These are phyloP conservation scores for Cordilura impudica DNA, from an alignment of 2,888 invertebrate genomes.

Conservation along the genomic window DNA sequence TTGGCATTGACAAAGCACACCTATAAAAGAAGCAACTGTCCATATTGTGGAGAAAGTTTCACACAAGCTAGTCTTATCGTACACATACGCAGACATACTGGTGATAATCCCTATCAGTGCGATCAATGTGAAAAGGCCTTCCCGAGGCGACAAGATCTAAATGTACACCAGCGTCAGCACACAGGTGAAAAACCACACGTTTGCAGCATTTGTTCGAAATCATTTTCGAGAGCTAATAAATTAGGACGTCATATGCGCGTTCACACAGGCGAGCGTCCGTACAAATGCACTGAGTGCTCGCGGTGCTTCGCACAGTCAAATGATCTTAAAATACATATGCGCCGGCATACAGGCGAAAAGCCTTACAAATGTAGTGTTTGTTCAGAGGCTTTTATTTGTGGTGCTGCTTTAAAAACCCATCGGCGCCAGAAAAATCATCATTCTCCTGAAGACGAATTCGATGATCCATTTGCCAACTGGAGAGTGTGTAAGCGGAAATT, in stretches of 20 bases:
- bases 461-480: slow-evolving; percentile 72
- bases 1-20: slow-evolving; percentile 61
- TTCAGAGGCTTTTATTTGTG: slow-evolving; percentile 84
- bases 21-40: slow-evolving; percentile 78
- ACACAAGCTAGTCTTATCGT: slow-evolving; percentile 81
- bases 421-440: slow-evolving; percentile 78
- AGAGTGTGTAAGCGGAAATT: slow-evolving; percentile 67
- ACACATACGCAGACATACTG: slow-evolving; percentile 84
- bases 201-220: slow-evolving; percentile 75
- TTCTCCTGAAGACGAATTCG: slow-evolving; percentile 63
- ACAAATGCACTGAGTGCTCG: slow-evolving; percentile 79
- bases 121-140: slow-evolving; percentile 82
- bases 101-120: slow-evolving; percentile 82
- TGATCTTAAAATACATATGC: slow-evolving; percentile 84
- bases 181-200: slow-evolving; percentile 81
- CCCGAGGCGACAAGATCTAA: slow-evolving; percentile 81
- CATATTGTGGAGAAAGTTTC: slow-evolving; percentile 81
- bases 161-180: slow-evolving; percentile 81
- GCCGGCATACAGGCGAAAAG: slow-evolving; percentile 84
- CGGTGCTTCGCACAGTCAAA: slow-evolving; percentile 84
- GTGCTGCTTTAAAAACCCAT: slow-evolving; percentile 82
- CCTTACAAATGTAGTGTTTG: slow-evolving; percentile 84
- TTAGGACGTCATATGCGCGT: slow-evolving; percentile 82
- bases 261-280: slow-evolving; percentile 80
- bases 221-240: slow-evolving; percentile 81